Percentiles rank a stretch among this genome's conserved stretches.
Conservation (phyloP, 2,888 invertebrate species). For the Drosophila neutralis region DNA sequence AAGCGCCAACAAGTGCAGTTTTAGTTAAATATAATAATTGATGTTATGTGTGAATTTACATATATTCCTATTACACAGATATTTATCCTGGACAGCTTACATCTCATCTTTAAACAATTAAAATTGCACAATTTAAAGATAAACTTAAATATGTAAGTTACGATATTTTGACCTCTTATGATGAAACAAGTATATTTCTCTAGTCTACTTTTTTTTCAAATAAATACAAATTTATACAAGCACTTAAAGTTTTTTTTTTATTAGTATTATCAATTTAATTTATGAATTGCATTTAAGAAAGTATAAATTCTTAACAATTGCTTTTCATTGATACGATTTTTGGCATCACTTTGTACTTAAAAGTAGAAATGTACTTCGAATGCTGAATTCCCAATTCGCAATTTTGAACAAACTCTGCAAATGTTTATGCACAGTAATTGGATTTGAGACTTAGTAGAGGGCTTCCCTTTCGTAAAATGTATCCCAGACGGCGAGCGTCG, state of each 20-base stretch:
- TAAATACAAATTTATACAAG: background rate
- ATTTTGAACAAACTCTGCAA: too few species aligned
- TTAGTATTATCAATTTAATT: background rate
- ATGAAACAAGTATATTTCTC: background rate
- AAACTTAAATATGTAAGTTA: background rate
- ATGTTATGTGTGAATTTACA: background rate
- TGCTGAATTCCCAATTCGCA: background rate
- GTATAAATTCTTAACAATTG: background rate
- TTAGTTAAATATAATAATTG: background rate
- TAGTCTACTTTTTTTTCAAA: background rate
- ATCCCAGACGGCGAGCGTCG: constrained; percentile 72
- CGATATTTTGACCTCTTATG: background rate
- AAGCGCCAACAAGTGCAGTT: background rate
- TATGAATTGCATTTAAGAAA: background rate
- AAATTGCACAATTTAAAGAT: background rate
- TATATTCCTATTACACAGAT: background rate
- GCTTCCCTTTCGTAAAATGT: constrained; percentile 55
- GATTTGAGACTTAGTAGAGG: constrained; percentile 41
- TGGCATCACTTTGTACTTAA: constrained; percentile 3
- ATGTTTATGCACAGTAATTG: background rate
- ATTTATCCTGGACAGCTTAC: background rate
- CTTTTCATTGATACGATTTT: background rate
- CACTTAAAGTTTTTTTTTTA: background rate
- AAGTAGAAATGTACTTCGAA: background rate
- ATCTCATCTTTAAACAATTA: background rate